A percentile compares a stretch with the other conserved stretches of the same genome.
Evolutionary conservation across 2,888 invertebrate species (phyloP).

Genomic region (Tholera decimalis): DNA sequence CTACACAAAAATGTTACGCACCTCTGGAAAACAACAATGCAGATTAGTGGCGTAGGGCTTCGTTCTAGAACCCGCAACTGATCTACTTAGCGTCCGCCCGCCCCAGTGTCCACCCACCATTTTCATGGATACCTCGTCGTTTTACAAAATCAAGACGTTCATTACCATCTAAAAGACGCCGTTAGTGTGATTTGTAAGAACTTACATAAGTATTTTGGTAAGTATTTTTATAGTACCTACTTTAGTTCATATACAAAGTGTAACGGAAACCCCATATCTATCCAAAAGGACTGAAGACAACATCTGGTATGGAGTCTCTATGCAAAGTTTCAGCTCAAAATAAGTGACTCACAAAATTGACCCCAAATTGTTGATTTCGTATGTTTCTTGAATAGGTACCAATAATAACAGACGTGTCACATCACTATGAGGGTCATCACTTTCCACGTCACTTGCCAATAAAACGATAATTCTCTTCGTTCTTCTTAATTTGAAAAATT

Average conservation of each 20-base stretch:
- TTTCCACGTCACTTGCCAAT: too few relatives aligned
- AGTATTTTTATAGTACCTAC: constrained; percentile 2
- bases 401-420: too few relatives aligned
- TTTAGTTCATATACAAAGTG: background rate
- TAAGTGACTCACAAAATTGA: too few relatives aligned
- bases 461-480: too few relatives aligned
- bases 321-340: too few relatives aligned
- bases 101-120: constrained; percentile 69
- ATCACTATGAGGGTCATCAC: too few relatives aligned
- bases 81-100: constrained; percentile 76
- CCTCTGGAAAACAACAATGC: constrained; percentile 79
- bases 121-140: constrained; percentile 50
- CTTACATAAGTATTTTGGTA: constrained; percentile 45
- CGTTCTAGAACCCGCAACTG: constrained; percentile 74
- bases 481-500: too few relatives aligned
- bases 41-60: constrained; percentile 86
- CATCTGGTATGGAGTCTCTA: too few relatives aligned
- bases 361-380: too few relatives aligned
- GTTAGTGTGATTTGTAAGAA: constrained; percentile 11
- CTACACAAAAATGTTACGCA: constrained; percentile 70
- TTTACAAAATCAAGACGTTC: constrained; percentile 26
- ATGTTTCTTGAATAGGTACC: too few relatives aligned
- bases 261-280: too few relatives aligned
- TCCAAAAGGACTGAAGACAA: too few relatives aligned
- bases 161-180: constrained; percentile 16